Percentiles rank a stretch among this genome's conserved stretches.
Evolutionary conservation across 1,140 invertebrate genomes (phyloP).

Genomic region (Drosophila kikkawai): DNA sequence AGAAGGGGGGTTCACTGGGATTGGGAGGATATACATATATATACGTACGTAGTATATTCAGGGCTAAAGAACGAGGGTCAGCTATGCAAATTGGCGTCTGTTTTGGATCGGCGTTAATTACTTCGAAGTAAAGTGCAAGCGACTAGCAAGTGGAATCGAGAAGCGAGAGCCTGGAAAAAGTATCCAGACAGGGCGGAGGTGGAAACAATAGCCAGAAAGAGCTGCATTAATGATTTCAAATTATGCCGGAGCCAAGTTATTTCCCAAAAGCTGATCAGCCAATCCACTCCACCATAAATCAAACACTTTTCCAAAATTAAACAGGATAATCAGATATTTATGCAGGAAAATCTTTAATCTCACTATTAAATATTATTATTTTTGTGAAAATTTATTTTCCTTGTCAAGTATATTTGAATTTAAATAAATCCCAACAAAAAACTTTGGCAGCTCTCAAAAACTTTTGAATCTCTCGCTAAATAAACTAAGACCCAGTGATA

Average conservation of each 20-base stretch:
- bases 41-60: background rate
- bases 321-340: background rate
- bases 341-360: background rate
- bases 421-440: background rate
- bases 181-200: background rate
- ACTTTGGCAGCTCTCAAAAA: background rate
- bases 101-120: constrained; percentile 83
- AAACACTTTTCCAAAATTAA: background rate
- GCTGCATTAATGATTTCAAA: constrained; percentile 62
- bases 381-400: background rate
- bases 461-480: constrained; percentile 14
- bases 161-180: constrained; percentile 31
- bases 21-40: background rate
- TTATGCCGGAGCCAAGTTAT: constrained; percentile 36
- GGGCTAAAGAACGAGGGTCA: constrained; percentile 52
- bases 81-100: constrained; percentile 81
- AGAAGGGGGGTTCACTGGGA: background rate
- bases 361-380: background rate
- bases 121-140: constrained; percentile 77
- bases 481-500: constrained; percentile 53
- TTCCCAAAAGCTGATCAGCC: constrained; percentile 2
- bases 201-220: constrained; percentile 46
- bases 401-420: background rate
- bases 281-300: constrained; percentile 2
- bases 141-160: constrained; percentile 53